A percentile compares a stretch with the other conserved stretches of the same genome.
Conservation (phyloP, 2,797 vertebrate species). For the Poecile montanus region DNA sequence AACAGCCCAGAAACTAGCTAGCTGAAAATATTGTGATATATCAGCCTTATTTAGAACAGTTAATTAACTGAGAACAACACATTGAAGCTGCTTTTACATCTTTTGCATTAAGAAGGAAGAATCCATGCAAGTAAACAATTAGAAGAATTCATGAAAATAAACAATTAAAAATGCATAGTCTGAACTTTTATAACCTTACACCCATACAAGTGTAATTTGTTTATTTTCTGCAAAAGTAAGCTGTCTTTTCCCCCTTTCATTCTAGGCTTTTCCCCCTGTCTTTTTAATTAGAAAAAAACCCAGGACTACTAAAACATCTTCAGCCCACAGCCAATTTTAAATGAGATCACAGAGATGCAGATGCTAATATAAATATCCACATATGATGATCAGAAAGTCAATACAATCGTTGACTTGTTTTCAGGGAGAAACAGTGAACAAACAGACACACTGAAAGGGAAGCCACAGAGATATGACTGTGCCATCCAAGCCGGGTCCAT, state of each 20-base stretch:
- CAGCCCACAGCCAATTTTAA: background rate
- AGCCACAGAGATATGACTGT: background rate
- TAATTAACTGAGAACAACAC: background rate
- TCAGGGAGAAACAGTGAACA: background rate
- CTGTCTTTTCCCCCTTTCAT: background rate
- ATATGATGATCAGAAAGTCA: background rate
- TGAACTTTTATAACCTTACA: background rate
- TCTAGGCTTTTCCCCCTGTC: background rate
- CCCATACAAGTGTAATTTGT: background rate
- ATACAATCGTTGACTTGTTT: background rate
- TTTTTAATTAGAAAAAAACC: background rate
- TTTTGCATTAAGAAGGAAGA: background rate
- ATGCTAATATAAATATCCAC: background rate
- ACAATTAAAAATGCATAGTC: background rate
- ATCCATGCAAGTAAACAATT: background rate
- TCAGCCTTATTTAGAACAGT: background rate
- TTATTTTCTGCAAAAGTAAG: background rate
- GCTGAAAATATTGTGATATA: background rate
- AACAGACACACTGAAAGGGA: background rate
- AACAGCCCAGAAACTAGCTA: background rate
- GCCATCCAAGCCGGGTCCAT: background rate
- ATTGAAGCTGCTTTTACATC: background rate
- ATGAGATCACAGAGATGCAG: background rate
- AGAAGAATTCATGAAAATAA: background rate
- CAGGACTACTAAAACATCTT: background rate